Evolutionary conservation across 2,113 vertebrate genomes (phyloP).

Genomic region (Natator depressus): DNA sequence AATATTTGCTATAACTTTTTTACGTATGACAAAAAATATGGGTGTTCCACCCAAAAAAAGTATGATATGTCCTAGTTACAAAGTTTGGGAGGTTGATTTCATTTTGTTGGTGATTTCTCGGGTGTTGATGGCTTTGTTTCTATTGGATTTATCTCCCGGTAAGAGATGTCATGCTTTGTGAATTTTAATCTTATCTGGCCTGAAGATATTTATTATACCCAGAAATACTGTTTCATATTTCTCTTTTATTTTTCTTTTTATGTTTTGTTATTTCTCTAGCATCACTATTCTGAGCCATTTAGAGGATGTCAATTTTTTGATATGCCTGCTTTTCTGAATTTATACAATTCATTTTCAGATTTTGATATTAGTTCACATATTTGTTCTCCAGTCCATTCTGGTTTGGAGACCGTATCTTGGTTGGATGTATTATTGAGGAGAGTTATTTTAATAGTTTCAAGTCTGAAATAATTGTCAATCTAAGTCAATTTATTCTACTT

Average conservation of each 20-base stretch:
- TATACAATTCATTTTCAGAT: not conserved
- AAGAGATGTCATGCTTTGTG: not conserved
- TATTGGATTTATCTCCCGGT: not conserved
- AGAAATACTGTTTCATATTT: not conserved
- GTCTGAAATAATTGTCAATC: not conserved
- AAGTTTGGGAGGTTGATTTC: not conserved
- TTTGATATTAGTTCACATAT: not conserved
- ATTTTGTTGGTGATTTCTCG: not conserved
- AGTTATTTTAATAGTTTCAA: not conserved
- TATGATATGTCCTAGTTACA: not conserved
- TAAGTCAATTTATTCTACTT: not conserved
- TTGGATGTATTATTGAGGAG: not conserved
- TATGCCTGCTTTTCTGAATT: not conserved
- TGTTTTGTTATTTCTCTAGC: not conserved
- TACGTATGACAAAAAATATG: not conserved
- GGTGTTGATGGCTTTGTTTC: not conserved
- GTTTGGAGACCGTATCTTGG: not conserved
- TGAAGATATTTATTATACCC: not conserved
- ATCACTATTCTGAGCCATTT: not conserved
- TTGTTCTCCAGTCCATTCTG: not conserved
- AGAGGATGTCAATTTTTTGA: not conserved
- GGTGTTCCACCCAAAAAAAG: not conserved
- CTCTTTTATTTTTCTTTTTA: not conserved
- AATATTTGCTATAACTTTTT: not conserved
- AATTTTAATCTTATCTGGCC: not conserved